Base-by-base conservation (phyloP, 2,888 invertebrate genomes). In the Brenthis daphne region DNA sequence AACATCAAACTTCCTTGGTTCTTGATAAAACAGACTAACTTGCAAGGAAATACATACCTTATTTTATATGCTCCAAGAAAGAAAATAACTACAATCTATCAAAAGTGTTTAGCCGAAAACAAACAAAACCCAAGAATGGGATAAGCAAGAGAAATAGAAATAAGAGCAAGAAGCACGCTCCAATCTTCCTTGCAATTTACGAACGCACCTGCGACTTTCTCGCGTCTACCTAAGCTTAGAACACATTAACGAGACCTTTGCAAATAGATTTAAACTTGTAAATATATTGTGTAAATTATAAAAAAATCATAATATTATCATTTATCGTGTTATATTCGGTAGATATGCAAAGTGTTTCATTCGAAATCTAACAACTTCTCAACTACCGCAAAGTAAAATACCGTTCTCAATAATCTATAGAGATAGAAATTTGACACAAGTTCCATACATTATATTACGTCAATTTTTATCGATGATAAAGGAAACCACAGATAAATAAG, bases 171-270 rank as follows among this genome's bases (percentile, higher is more conserved):
- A 67, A 74, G 55, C 74, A 67, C 66, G 70, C 70, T 66, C 65
- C 69, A 73, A 73, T 68, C 73, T 72, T 69, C 65, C 67, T 73
- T 76, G 79, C 83, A 83, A 83, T 84, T 84, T 82, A 77, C 76
- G 72, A 75, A 73, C 75, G 77, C 83, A 84, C 84, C 84, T 84
- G 83, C 73, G 82, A 68, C 76, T 70, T 69, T 6, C 51, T 60
- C 20, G 29, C 65, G 24, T 53, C 47, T 66, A 69, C 76, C 67
- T 69, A 66, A 63, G 68, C 76, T 77, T 74, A 75, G 75, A 72
- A 70, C 76, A 79, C 71, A 70, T 64, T 64, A 37, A 33, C 12
- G 57, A 33, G 16, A 6, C 33, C 37, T 13, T 29, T 54, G 4
- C 8, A 16, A 53, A 16, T 53, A 8, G n/a, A 8, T 53, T 14